Evolutionary conservation across 1,140 invertebrate genomes (phyloP).

Genomic region (Telenomus remus): DNA sequence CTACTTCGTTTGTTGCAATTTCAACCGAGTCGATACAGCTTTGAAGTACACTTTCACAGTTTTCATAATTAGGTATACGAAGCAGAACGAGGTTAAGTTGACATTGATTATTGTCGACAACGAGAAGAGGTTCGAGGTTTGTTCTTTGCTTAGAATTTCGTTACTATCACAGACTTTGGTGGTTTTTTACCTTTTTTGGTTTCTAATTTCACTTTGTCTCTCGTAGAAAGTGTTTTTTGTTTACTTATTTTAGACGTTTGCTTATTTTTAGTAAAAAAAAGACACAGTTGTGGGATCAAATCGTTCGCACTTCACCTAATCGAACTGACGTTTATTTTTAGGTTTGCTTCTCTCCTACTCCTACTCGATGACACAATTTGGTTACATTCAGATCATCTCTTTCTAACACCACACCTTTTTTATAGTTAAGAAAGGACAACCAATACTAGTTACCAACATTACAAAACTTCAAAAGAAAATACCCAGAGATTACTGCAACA

Average conservation of each 20-base stretch:
- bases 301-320: no score
- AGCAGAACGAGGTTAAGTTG: constrained; percentile 3
- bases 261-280: no score
- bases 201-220: background rate
- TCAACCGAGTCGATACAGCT: background rate
- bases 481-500: no score
- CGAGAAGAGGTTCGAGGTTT: background rate
- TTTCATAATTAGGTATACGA: constrained; percentile 1
- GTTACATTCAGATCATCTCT: no score
- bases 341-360: no score
- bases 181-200: background rate
- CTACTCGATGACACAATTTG: no score
- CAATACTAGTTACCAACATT: no score
- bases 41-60: background rate
- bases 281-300: no score
- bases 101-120: constrained; percentile 5
- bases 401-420: no score
- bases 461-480: no score
- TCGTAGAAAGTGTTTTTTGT: background rate
- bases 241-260: background rate
- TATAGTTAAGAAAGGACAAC: no score
- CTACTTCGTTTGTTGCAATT: background rate
- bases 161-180: background rate
- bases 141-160: background rate
- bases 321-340: no score